Base-by-base conservation (phyloP, 2,888 invertebrate species). In the Hermaeophaga mercurialis region DNA sequence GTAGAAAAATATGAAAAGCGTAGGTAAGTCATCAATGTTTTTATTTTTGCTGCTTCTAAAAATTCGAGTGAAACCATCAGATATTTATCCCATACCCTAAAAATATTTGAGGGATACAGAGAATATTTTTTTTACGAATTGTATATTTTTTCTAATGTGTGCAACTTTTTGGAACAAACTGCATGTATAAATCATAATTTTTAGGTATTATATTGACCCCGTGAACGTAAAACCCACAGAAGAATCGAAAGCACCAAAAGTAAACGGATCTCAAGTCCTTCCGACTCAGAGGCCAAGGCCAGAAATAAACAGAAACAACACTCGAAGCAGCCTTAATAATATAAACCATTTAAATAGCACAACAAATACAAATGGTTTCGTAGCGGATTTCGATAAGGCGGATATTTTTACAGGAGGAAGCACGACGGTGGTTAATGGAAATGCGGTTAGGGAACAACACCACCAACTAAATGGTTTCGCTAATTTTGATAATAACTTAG, bases 1-100 rank as follows among this genome's bases (percentile, higher is more conserved):
- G 85, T 89, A 49, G 90, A 94, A 73, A 97, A 96, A 80, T 97
- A 97, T 76, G 97, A 98, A 78, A 86, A 90, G 73, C 95, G 94
- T 76, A 85, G 94, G 74, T 89, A 54, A 56, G 50, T 31, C n/a
- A n/a, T n/a, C n/a, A n/a, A n/a, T n/a, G n/a, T n/a, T n/a, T n/a
- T n/a, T n/a, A n/a, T n/a, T n/a, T n/a, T n/a, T n/a, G n/a, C n/a
- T n/a, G n/a, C n/a, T n/a, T n/a, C n/a, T n/a, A n/a, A n/a, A n/a
- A n/a, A n/a, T n/a, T n/a, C n/a, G n/a, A n/a, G n/a, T n/a, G n/a
- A n/a, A n/a, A n/a, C n/a, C n/a, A n/a, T n/a, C n/a, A n/a, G n/a
- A n/a, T n/a, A n/a, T n/a, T n/a, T n/a, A n/a, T n/a, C n/a, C n/a
- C n/a, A n/a, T n/a, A n/a, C n/a, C n/a, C n/a, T n/a, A n/a, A n/a